A percentile compares a stretch with the other conserved stretches of the same genome.
Conservation (phyloP, 2,888 invertebrate species). For the Leptinotarsa peninsularis region DNA sequence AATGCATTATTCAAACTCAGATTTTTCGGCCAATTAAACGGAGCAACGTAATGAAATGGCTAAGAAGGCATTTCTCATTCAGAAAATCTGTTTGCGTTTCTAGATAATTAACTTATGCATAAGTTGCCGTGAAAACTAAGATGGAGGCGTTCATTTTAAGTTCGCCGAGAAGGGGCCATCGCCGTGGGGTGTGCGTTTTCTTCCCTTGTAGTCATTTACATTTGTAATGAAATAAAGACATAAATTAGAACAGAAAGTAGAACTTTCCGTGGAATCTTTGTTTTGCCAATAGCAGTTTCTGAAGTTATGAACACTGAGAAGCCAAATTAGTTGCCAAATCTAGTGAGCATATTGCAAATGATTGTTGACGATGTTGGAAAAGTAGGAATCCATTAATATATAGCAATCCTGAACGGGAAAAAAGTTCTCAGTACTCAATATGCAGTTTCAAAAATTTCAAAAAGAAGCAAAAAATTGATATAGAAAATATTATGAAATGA, state of each 20-base stretch:
- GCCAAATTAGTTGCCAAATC: neutral
- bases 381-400: too few relatives aligned
- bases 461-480: too few relatives aligned
- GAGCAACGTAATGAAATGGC: constrained; percentile 37
- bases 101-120: constrained; percentile 50
- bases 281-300: constrained; percentile 2
- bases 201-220: constrained; percentile 39
- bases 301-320: neutral
- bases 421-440: too few relatives aligned
- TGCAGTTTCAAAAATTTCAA: too few relatives aligned
- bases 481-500: too few relatives aligned
- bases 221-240: constrained; percentile 40
- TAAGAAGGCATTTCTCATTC: constrained; percentile 47
- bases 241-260: constrained; percentile 32
- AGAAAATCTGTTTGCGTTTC: constrained; percentile 50
- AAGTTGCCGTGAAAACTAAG: constrained; percentile 49
- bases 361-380: too few relatives aligned
- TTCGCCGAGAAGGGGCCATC: constrained; percentile 23
- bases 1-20: constrained; percentile 15
- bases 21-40: constrained; percentile 43
- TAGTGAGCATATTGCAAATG: too few relatives aligned
- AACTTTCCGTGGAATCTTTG: constrained; percentile 10
- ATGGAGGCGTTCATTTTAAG: constrained; percentile 46
- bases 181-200: constrained; percentile 32
- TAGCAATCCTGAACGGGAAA: too few relatives aligned